Evolutionary conservation across 2,113 vertebrate genomes (phyloP).

Genomic region (Lagenorhynchus albirostris): DNA sequence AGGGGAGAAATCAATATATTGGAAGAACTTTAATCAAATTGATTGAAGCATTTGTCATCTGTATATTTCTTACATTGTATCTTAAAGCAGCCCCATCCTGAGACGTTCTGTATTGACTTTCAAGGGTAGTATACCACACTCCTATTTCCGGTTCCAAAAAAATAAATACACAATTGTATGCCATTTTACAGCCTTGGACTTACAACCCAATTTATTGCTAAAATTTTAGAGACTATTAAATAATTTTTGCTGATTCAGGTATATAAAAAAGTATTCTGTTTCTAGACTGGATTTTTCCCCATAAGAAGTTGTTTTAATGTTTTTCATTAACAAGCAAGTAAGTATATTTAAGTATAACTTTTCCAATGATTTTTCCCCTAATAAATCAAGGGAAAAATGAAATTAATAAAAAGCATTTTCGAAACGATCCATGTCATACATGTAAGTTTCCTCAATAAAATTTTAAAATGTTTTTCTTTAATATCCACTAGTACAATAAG

Average conservation of each 20-base stretch:
- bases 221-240: constrained; percentile 46
- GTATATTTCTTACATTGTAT: not conserved
- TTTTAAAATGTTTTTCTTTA: constrained; percentile 15
- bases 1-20: constrained; percentile 71
- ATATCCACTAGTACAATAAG: not conserved
- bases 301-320: constrained; percentile 41
- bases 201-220: constrained; percentile 19
- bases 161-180: constrained; percentile 41
- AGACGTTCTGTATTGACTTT: constrained; percentile 11
- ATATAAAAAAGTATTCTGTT: constrained; percentile 7
- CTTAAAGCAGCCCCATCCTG: constrained; percentile 13
- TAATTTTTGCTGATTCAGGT: constrained; percentile 32
- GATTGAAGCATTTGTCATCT: constrained; percentile 35
- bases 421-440: constrained; percentile 26
- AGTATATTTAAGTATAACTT: constrained; percentile 32
- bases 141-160: constrained; percentile 16
- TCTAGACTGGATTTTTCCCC: not conserved
- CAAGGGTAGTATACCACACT: not conserved
- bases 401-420: constrained; percentile 60
- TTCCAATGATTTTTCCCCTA: constrained; percentile 48
- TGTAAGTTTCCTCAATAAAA: constrained; percentile 54
- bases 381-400: constrained; percentile 54
- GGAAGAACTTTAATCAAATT: constrained; percentile 67
- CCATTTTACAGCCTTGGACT: not conserved
- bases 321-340: constrained; percentile 35